Evolutionary conservation across 1,140 invertebrate species (phyloP).

Genomic region (Heliconius melpomene): DNA sequence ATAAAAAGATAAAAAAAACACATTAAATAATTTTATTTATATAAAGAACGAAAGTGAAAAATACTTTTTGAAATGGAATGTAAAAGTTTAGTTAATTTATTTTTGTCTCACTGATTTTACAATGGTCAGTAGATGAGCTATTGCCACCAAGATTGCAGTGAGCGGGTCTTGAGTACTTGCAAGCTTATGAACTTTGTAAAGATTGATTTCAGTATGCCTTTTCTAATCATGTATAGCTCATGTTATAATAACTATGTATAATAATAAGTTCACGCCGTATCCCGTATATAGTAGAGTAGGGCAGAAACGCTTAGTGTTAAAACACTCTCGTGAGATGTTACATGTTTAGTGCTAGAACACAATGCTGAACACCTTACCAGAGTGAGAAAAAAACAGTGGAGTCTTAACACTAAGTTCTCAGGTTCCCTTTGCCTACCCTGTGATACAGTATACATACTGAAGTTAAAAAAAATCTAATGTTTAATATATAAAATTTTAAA

Average conservation of each 20-base stretch:
- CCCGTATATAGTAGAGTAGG: no score
- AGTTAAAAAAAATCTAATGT: background rate
- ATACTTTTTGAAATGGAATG: conserved; percentile 33
- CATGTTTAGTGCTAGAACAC: no score
- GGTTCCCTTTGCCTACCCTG: no score
- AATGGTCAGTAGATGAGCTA: conserved; percentile 61
- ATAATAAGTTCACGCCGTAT: no score
- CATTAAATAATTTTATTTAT: conserved; percentile 5
- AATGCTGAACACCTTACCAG: no score
- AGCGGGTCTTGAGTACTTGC: conserved; percentile 63
- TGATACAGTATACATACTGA: no score
- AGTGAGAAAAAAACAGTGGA: no score
- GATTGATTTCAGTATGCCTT: conserved; percentile 62
- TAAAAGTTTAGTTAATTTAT: conserved; percentile 47
- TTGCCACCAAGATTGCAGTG: conserved; percentile 72
- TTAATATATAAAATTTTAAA: background rate
- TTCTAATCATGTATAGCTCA: conserved; percentile 68
- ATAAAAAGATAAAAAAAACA: no score
- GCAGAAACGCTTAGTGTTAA: no score
- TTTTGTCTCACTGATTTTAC: conserved; percentile 70
- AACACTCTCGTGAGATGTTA: no score
- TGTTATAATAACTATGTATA: no score
- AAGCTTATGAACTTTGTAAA: conserved; percentile 44
- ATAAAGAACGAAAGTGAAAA: background rate
- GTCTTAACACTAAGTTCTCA: no score